These are phyloP conservation scores for Lagodon rhomboides DNA, from an alignment of 2,797 vertebrate species.

Conservation along the genomic window DNA sequence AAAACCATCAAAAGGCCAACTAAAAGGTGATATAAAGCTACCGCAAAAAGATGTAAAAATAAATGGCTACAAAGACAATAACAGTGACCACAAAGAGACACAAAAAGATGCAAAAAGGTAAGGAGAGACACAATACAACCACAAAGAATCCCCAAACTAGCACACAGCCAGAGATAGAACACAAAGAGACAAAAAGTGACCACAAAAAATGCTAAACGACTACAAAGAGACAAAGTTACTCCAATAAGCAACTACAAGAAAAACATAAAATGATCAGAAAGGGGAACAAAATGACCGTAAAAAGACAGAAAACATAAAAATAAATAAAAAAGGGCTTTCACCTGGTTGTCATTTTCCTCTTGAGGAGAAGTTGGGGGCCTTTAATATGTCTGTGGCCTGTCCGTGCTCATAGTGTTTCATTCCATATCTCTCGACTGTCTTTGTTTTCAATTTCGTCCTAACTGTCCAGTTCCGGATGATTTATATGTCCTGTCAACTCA, in stretches of 20 bases:
- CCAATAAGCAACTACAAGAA: background rate
- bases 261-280: background rate
- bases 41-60: background rate
- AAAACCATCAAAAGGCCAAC: no score
- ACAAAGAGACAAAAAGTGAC: background rate
- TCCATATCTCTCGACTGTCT: conserved; percentile 15
- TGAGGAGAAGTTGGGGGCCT: background rate
- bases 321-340: no score
- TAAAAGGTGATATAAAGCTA: no score
- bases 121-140: background rate
- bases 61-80: no score
- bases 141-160: no score
- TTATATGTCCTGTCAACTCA: conserved; percentile 27
- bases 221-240: background rate
- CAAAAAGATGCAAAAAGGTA: background rate
- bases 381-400: background rate
- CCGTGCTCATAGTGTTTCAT: background rate
- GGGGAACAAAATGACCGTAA: no score
- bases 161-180: no score
- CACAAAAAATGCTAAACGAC: background rate
- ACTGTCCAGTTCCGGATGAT: conserved; percentile 12
- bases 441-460: conserved; percentile 16
- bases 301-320: no score
- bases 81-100: background rate
- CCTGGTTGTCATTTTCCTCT: background rate